These are phyloP conservation scores for Lampropteryx suffumata DNA, from an alignment of 2,888 invertebrate genomes.

Conservation along the genomic window DNA sequence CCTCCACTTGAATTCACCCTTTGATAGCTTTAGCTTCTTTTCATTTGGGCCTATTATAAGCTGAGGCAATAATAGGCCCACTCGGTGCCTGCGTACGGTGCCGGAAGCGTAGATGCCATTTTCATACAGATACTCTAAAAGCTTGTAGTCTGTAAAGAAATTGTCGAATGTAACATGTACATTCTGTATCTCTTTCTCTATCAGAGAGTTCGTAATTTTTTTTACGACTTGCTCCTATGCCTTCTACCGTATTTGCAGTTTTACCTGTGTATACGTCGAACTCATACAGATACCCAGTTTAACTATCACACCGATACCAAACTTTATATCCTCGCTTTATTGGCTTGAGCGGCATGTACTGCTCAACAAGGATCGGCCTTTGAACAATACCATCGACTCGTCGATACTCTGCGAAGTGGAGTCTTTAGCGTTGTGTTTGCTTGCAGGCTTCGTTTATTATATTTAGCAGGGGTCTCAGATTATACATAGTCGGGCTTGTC, in stretches of 20 bases:
- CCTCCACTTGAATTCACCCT: conserved; percentile 33
- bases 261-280: neutral
- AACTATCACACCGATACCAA: conserved; percentile 30
- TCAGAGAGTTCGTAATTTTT: neutral
- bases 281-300: conserved; percentile 8
- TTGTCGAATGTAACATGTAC: neutral
- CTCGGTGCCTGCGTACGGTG: conserved; percentile 32
- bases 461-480: conserved; percentile 6
- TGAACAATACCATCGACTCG: conserved; percentile 8
- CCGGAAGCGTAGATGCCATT: conserved; percentile 30
- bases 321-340: conserved; percentile 19
- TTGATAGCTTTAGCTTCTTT: conserved; percentile 23
- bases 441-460: conserved; percentile 1
- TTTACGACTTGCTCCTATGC: neutral
- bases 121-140: conserved; percentile 30
- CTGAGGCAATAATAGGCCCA: conserved; percentile 21
- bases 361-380: neutral
- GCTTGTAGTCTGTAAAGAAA: neutral
- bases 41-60: conserved; percentile 14
- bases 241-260: neutral
- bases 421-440: conserved; percentile 23
- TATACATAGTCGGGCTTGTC: conserved; percentile 16
- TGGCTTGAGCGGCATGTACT: too few relatives aligned
- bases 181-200: neutral
- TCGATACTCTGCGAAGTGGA: conserved; percentile 23